A percentile compares a stretch with the other conserved stretches of the same genome.
Conservation (phyloP, 1,140 invertebrate species). For the Solen grandis region DNA sequence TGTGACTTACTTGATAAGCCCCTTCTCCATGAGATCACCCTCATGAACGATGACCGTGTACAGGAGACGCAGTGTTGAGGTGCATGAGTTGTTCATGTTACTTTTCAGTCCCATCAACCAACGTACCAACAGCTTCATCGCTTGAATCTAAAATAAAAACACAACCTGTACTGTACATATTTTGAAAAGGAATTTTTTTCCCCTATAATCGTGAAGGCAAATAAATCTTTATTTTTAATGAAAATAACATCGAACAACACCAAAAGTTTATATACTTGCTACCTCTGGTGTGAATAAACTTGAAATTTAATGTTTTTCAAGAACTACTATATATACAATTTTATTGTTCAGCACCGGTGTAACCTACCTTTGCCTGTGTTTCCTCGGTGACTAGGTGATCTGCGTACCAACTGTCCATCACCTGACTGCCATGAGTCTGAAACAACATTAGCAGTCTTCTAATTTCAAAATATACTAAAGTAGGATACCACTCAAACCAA, state of each 20-base stretch:
- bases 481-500: no score
- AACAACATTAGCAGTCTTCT: slow-evolving; percentile 54
- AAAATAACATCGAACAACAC: no score
- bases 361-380: slow-evolving; percentile 91
- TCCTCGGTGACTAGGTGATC: slow-evolving; percentile 94
- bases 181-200: no score
- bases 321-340: no score
- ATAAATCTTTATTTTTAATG: no score
- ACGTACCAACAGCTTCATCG: slow-evolving; percentile 96
- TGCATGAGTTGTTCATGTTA: slow-evolving; percentile 91
- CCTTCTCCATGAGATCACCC: slow-evolving; percentile 88
- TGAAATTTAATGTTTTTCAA: no score
- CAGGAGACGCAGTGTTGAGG: slow-evolving; percentile 96
- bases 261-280: no score
- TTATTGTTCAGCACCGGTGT: no score
- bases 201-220: no score
- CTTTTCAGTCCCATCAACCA: slow-evolving; percentile 95
- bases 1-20: slow-evolving; percentile 83
- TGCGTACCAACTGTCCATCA: slow-evolving; percentile 89
- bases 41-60: slow-evolving; percentile 94
- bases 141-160: slow-evolving; percentile 85
- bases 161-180: not conserved
- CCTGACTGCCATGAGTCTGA: slow-evolving; percentile 70
- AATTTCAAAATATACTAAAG: no score
- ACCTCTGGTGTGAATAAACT: no score